Evolutionary conservation across 2,797 vertebrate species (phyloP).

Genomic region (Pangasius djambal): DNA sequence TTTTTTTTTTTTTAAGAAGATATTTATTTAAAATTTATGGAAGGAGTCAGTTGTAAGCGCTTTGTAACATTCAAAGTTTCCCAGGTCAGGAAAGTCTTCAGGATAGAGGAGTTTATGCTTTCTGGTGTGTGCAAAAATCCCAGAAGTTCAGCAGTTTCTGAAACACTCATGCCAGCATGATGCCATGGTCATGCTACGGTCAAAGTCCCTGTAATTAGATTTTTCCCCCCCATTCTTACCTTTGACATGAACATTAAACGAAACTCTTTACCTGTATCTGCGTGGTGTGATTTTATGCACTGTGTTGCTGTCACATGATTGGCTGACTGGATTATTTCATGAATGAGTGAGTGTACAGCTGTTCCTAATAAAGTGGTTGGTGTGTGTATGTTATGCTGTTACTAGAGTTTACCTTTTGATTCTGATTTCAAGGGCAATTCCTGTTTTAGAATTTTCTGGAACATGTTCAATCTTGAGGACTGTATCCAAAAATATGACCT

Average conservation of each 20-base stretch:
- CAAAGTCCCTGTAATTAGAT: not conserved
- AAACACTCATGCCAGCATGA: not conserved
- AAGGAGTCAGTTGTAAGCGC: no score
- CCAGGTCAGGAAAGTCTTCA: not conserved
- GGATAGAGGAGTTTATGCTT: not conserved
- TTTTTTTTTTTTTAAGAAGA: not conserved
- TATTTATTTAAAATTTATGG: not conserved
- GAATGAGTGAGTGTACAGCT: not conserved
- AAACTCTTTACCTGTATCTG: not conserved
- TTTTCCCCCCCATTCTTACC: not conserved
- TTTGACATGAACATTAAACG: not conserved
- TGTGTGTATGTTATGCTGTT: not conserved
- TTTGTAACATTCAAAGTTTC: not conserved
- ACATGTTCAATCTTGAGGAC: constrained; percentile 93
- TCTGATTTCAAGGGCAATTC: constrained; percentile 92
- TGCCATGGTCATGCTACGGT: not conserved
- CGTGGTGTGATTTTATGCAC: not conserved
- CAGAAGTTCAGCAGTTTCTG: not conserved
- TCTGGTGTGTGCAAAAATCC: not conserved
- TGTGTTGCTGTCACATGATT: not conserved
- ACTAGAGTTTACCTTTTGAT: constrained; percentile 84
- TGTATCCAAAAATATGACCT: constrained; percentile 94
- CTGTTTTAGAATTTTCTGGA: constrained; percentile 96
- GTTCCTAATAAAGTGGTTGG: not conserved
- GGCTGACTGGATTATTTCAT: not conserved